Evolutionary conservation across 2,888 invertebrate species (phyloP), one percentile per base, ranked within the genome.

Genomic region (Cynaeus angustus): DNA sequence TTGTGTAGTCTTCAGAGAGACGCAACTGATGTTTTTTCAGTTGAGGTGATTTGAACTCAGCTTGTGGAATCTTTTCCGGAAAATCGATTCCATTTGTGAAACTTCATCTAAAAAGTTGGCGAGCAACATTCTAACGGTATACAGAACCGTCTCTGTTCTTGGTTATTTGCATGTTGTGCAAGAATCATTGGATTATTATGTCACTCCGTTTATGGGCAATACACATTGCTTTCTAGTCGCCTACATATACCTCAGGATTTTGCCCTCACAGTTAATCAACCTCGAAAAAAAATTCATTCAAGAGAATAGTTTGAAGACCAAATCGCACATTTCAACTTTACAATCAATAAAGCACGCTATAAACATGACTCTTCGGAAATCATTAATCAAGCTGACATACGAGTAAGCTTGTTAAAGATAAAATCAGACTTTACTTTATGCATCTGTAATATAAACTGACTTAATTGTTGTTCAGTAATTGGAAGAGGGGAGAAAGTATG

Each of bases 81-180:
- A 33, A 33, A 33, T 33, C 7, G 9, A 33, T 33, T 33, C 33
- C 33, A 33, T n/a, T 33, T 33, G n/a, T n/a, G 9, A 33, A 33
- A n/a, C n/a, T 33, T 33, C 9, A 33, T n/a, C 21, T n/a, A 33
- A 33, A 33, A 33, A 33, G 33, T 33, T 21, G 21, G 21, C 33
- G 33, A 41, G 6, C 41, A 10, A 41, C 12, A 41, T 38, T 55
- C 55, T 56, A 58, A 59, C 59, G 30, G 33, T 14, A 46, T 43
- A 61, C 62, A 50, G 38, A 50, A 14, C 50, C 33, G 46, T 61
- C 61, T 62, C 50, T 62, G 62, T 62, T 64, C 43, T 53, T n/a
- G 55, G 28, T 41, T 45, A 74, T 74, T 75, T 75, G 72, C 72
- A 75, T 77, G 68, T 75, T 74, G 70, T 70, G 65, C 73, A 74